Conservation (phyloP, 2,113 vertebrate genomes). For the Variabilichromis moorii region DNA sequence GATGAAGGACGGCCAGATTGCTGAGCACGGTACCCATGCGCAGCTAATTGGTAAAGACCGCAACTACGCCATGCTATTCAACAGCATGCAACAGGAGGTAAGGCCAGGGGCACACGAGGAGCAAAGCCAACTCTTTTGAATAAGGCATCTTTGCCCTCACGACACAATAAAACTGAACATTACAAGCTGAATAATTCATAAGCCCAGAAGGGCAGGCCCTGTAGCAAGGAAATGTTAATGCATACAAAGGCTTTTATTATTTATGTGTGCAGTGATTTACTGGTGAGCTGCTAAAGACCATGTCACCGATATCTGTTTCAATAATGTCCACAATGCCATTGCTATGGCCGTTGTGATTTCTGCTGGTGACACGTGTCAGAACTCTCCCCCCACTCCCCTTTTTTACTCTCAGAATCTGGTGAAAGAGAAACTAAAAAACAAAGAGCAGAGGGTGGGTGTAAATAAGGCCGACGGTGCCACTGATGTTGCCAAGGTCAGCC, state of each 20-base stretch:
- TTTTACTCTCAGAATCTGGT: constrained; percentile 55
- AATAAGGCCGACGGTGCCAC: neutral
- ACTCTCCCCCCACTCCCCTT: neutral
- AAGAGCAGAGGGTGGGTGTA: constrained; percentile 13
- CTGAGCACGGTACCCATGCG: constrained; percentile 70
- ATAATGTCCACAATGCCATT: constrained; percentile 8
- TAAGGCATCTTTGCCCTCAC: constrained; percentile 20
- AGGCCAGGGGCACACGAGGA: constrained; percentile 2
- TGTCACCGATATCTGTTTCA: constrained; percentile 42
- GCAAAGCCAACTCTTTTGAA: constrained; percentile 17
- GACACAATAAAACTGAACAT: constrained; percentile 37
- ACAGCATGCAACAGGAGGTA: constrained; percentile 73
- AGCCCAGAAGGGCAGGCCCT: neutral
- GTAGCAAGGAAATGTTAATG: constrained; percentile 59
- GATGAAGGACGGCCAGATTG: constrained; percentile 77
- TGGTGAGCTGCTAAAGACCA: constrained; percentile 38
- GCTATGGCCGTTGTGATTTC: constrained; percentile 11
- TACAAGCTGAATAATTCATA: constrained; percentile 63
- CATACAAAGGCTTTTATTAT: constrained; percentile 51
- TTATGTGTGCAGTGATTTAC: constrained; percentile 56
- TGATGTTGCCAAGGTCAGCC: neutral
- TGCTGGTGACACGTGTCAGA: neutral
- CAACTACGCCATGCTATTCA: constrained; percentile 72
- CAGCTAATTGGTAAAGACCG: constrained; percentile 72
- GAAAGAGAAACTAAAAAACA: constrained; percentile 67